Evolutionary conservation across 2,113 vertebrate species (phyloP).

Genomic region (Alosa alosa): DNA sequence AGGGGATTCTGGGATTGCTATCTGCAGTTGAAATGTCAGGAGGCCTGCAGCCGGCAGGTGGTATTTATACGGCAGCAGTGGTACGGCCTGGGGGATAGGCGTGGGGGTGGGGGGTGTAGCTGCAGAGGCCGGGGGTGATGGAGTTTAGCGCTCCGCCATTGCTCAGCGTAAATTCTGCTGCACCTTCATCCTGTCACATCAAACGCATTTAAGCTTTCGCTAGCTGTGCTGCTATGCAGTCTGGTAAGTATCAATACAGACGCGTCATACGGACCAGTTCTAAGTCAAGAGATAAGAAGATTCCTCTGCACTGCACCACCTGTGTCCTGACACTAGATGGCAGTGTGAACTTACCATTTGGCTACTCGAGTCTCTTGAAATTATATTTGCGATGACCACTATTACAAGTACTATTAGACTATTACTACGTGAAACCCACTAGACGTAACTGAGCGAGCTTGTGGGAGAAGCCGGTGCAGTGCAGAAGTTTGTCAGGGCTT

Average conservation of each 20-base stretch:
- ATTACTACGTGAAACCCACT: too few species aligned
- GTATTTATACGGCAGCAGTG: conserved; percentile 56
- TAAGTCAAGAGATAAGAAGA: neutral
- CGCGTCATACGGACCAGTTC: neutral
- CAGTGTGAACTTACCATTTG: neutral
- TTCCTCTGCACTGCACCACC: neutral
- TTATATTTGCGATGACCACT: neutral
- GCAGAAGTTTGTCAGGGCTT: neutral
- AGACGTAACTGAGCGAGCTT: neutral
- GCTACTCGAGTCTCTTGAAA: neutral
- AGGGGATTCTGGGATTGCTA: conserved; percentile 59
- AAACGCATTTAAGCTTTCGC: neutral
- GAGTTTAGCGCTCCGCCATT: neutral
- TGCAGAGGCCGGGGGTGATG: neutral
- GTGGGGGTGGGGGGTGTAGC: neutral
- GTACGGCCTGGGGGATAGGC: neutral
- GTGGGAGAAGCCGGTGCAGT: neutral
- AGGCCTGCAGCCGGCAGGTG: conserved; percentile 49
- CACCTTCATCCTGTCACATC: neutral
- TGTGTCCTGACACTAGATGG: neutral
- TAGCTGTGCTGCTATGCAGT: neutral
- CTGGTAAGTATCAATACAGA: neutral
- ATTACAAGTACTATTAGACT: too few species aligned
- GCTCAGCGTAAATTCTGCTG: neutral
- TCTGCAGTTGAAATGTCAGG: conserved; percentile 64